These are phyloP conservation scores for Achroia grisella DNA, from an alignment of 1,140 invertebrate genomes.

Conservation along the genomic window DNA sequence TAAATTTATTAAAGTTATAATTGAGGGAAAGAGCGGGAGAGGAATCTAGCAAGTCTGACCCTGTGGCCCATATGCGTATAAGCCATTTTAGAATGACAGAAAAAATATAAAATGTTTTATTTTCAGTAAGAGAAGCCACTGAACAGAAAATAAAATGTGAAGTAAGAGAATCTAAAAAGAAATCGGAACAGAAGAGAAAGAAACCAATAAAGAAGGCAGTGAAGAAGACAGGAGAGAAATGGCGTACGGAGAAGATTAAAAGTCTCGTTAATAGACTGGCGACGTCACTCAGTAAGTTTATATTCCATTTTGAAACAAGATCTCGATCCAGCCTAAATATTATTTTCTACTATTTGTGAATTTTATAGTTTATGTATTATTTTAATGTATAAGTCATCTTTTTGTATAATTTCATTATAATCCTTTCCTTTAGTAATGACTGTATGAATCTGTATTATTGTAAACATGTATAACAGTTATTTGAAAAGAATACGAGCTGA, in stretches of 20 bases:
- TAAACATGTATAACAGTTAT: no score
- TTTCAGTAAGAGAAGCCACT: not conserved
- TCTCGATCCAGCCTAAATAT: no score
- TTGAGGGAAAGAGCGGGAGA: no score
- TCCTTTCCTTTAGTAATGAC: no score
- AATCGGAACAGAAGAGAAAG: conserved; percentile 5
- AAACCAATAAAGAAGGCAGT: not conserved
- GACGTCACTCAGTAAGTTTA: conserved; percentile 17
- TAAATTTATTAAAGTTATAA: not conserved
- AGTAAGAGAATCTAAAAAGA: conserved; percentile 8
- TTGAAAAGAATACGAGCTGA: no score
- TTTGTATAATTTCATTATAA: no score
- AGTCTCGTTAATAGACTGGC: conserved; percentile 14
- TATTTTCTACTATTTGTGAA: no score
- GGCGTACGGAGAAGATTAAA: conserved; percentile 18
- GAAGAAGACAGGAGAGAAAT: conserved; percentile 6
- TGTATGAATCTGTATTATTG: no score
- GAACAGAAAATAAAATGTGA: not conserved
- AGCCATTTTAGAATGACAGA: not conserved
- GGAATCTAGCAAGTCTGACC: no score
- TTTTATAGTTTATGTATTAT: no score
- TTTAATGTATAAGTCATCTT: no score
- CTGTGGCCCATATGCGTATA: not conserved
- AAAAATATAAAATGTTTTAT: not conserved
- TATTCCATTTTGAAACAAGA: not conserved